A percentile compares a stretch with the other conserved stretches of the same genome.
Conservation (phyloP, 2,888 invertebrate genomes). For the Rhyacophila evoluta region DNA sequence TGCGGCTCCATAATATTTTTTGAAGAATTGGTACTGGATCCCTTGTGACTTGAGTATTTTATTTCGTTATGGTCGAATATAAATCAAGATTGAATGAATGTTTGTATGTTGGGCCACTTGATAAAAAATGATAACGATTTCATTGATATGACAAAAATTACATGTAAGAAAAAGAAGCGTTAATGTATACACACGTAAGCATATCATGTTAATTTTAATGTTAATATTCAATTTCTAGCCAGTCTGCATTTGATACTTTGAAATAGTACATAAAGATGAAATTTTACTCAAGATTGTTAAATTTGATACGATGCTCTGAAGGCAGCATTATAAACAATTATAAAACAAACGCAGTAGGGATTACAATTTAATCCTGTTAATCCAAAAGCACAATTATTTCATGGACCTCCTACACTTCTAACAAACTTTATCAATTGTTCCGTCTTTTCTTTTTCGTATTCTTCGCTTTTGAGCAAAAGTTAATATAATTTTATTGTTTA, state of each 20-base stretch:
- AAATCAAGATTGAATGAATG: too few species aligned
- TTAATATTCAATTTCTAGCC: neutral
- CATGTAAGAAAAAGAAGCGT: too few species aligned
- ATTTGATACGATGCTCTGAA: neutral
- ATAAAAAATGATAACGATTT: too few species aligned
- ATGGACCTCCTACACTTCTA: constrained; percentile 7
- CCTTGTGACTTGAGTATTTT: too few species aligned
- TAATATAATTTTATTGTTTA: constrained; percentile 16
- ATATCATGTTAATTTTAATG: too few species aligned
- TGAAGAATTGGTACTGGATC: too few species aligned
- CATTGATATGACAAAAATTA: too few species aligned
- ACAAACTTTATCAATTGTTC: constrained; percentile 2
- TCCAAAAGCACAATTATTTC: constrained; percentile 20
- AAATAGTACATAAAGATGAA: neutral
- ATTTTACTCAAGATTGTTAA: neutral
- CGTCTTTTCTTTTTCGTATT: neutral
- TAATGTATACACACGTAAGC: too few species aligned
- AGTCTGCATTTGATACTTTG: neutral
- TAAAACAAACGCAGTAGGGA: constrained; percentile 9
- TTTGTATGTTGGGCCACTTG: too few species aligned
- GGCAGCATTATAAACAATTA: constrained; percentile 14
- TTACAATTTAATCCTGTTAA: constrained; percentile 7
- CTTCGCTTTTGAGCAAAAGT: constrained; percentile 11
- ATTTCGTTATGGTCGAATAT: too few species aligned
- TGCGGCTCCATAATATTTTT: too few species aligned